Evolutionary conservation across 2,888 invertebrate genomes (phyloP).

Genomic region (Yponomeuta plumbellus): DNA sequence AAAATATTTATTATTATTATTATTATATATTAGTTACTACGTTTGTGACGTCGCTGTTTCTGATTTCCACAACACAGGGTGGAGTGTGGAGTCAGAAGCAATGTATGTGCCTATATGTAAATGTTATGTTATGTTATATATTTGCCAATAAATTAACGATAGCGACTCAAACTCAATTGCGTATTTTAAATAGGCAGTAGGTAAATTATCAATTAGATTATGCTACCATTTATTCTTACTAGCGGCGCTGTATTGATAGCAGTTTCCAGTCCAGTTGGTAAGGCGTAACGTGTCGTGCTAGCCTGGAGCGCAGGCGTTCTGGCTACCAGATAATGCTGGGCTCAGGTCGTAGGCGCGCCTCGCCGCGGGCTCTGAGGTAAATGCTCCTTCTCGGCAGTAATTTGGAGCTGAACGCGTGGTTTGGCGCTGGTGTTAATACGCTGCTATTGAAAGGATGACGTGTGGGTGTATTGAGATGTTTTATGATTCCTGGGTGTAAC

Average conservation of each 20-base stretch:
- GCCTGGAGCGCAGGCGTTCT: constrained; percentile 11
- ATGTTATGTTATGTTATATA: too few species aligned
- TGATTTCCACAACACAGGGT: too few species aligned
- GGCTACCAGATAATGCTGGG: constrained; percentile 19
- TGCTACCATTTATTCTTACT: background rate
- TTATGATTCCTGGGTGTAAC: background rate
- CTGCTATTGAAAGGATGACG: background rate
- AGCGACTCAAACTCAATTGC: background rate
- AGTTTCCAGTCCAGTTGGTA: constrained; percentile 4
- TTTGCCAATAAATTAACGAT: background rate
- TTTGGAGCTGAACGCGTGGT: background rate
- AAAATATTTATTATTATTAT: too few species aligned
- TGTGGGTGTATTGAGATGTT: background rate
- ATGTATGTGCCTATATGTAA: too few species aligned
- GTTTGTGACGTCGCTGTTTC: too few species aligned
- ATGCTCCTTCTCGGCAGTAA: background rate
- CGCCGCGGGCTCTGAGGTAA: background rate
- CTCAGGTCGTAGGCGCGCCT: background rate
- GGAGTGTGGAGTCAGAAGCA: too few species aligned
- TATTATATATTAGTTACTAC: too few species aligned
- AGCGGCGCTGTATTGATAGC: too few species aligned
- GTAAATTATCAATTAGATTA: background rate
- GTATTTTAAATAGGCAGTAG: background rate
- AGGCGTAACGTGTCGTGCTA: constrained; percentile 5
- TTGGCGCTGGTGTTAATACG: background rate